Percentiles rank a stretch among this genome's conserved stretches.
phyloP scores from a whole-genome alignment of 2,888 invertebrate genomes.

The Latrodectus elegans region DNA sequence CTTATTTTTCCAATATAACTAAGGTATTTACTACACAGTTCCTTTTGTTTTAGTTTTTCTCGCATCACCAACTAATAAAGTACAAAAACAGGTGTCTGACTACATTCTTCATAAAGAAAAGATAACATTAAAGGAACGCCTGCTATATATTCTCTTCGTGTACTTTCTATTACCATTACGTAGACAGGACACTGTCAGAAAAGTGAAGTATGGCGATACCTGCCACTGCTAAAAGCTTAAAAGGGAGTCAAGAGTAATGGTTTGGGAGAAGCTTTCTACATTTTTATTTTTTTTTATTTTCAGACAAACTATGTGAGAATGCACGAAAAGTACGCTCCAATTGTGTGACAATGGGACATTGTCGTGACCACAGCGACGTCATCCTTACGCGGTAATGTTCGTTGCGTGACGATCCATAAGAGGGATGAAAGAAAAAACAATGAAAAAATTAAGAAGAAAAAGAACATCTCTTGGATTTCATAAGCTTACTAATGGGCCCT shows the following conservation, averaged over 20 bases:
- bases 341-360: conserved; percentile 61
- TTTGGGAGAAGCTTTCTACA: neutral
- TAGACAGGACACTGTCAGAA: no score
- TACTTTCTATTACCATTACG: no score
- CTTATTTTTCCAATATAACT: no score
- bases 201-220: neutral
- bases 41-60: no score
- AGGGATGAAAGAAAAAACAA: conserved; percentile 12
- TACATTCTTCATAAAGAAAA: no score
- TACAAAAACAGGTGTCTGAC: no score
- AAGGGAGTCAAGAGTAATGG: conserved; percentile 41
- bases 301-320: conserved; percentile 39
- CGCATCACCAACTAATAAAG: no score
- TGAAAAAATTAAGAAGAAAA: conserved; percentile 16
- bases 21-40: no score
- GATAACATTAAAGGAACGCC: no score
- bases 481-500: conserved; percentile 45
- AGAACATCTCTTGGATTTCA: conserved; percentile 58
- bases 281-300: neutral
- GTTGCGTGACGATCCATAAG: conserved; percentile 28
- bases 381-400: conserved; percentile 55
- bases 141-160: no score
- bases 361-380: conserved; percentile 62
- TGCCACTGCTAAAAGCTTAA: conserved; percentile 33
- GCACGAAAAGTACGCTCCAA: conserved; percentile 33